Evolutionary conservation across 2,888 invertebrate species (phyloP), one percentile per base, ranked within the genome.

Genomic region (Ametastegia equiseti): DNA sequence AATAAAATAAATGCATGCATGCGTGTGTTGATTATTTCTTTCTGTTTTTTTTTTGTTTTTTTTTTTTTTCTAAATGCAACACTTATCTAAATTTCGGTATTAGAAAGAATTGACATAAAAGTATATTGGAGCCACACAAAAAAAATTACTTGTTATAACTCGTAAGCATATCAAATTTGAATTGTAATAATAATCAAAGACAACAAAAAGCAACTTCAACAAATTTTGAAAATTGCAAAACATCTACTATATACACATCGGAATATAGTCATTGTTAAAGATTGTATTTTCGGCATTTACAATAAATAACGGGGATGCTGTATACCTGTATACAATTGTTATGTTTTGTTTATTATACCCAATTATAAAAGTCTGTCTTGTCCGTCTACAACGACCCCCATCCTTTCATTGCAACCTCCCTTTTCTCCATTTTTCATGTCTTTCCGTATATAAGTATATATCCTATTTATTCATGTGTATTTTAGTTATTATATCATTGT

Each of bases 271-370:
- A 78, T 60, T 78, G 78, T 78, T 63, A 78, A 60, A 60, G 78
- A 78, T 60, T 78, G 78, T 78, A 78, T 60, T 63, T 42, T 45
- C 78, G 78, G 63, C 11, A 78, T 78, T 60, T 60, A 60, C 13
- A 78, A 78, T 78, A 78, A 78, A 78, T 45, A n/a, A n/a, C n/a
- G n/a, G 60, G 57, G 78, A 67, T 78, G 78, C 78, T 60, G 60
- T 78, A n/a, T 60, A 78, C 60, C 39, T 78, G 57, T 54, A 60
- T 27, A 75, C 33, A 63, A 78, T 78, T 78, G 78, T 78, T 75
- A 78, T 63, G 45, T 78, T 78, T 78, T 27, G 78, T 78, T 78
- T 60, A 75, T 75, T 75, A 54, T 75, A 75, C 75, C 75, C 75
- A 9, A 19, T 75, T n/a, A 15, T 54, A 15, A 9, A 1, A 54